Base-by-base conservation (phyloP, 2,888 invertebrate species). In the Sinodicranocentrus sp. region DNA sequence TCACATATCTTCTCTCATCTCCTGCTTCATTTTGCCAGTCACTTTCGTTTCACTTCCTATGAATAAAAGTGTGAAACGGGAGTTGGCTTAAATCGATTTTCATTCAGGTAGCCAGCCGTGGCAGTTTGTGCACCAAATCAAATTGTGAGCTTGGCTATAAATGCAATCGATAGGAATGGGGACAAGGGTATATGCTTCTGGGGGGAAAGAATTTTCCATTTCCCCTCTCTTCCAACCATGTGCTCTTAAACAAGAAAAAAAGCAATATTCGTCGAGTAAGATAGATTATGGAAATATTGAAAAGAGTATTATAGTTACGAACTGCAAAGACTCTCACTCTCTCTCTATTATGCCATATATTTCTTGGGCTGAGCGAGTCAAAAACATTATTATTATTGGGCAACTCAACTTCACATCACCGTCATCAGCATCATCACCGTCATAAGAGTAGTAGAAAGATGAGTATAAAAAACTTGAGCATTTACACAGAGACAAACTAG, bases 1-100 rank as follows among this genome's bases (percentile, higher is more conserved):
- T 48, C 48, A 57, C 54, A 70, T 67, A 33, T 33, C 33, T 6
- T 33, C 33, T 33, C 33, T 3, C 33, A 33, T 33, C 33, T 25
- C 17, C 25, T 63, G 52, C 63, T 33, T 33, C 33, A 33, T 33
- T 33, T 10, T 33, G 33, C 33, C 10, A 33, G 33, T 33, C 33
- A 33, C 10, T 33, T 33, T 33, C 33, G 33, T 33, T 33, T 33
- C 33, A 33, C 33, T 33, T 10, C 10, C 33, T 6, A 33, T 6
- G 33, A 65, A 65, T 33, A 65, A 65, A 65, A 76, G 76, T 76
- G 76, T 67, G 76, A 76, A 77, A 39, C 57, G 65, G 17, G 39
- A 65, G 65, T 76, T 73, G 52, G 39, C 65, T 54, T 63, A 77
- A 77, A 77, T 77, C 77, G 77, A 77, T 77, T 77, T 67, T 77